These are phyloP conservation scores for Tympanoctomys barrerae DNA, from an alignment of 2,797 vertebrate genomes.

Conservation along the genomic window DNA sequence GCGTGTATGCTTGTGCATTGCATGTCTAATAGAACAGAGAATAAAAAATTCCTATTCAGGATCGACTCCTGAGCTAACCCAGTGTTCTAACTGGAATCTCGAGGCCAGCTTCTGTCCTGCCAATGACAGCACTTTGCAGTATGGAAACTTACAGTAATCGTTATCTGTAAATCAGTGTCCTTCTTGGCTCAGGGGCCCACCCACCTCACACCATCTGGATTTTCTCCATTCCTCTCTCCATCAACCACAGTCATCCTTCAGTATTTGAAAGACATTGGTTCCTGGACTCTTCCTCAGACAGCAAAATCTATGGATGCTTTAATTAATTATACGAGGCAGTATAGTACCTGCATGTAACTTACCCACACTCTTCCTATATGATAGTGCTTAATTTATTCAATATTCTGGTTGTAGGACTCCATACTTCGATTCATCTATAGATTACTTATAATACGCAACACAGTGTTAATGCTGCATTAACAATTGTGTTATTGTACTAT, in stretches of 20 bases:
- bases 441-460: neutral
- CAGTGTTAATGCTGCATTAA: neutral
- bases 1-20: too few relatives aligned
- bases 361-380: too few relatives aligned
- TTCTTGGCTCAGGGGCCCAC: neutral
- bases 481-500: too few relatives aligned
- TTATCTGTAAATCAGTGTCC: neutral
- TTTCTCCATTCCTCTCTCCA: neutral
- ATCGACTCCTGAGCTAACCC: neutral
- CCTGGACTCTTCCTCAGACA: too few relatives aligned
- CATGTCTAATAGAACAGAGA: neutral
- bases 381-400: neutral
- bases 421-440: neutral
- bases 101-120: neutral
- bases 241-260: neutral
- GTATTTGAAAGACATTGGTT: too few relatives aligned
- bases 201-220: neutral
- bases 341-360: neutral
- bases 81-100: fast-evolving
- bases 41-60: neutral
- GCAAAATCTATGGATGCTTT: too few relatives aligned
- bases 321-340: neutral
- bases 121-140: neutral
- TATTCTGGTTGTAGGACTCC: neutral
- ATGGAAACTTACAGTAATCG: neutral